Evolutionary conservation across 2,888 invertebrate genomes (phyloP).

Genomic region (Sinhomidia bicolor): DNA sequence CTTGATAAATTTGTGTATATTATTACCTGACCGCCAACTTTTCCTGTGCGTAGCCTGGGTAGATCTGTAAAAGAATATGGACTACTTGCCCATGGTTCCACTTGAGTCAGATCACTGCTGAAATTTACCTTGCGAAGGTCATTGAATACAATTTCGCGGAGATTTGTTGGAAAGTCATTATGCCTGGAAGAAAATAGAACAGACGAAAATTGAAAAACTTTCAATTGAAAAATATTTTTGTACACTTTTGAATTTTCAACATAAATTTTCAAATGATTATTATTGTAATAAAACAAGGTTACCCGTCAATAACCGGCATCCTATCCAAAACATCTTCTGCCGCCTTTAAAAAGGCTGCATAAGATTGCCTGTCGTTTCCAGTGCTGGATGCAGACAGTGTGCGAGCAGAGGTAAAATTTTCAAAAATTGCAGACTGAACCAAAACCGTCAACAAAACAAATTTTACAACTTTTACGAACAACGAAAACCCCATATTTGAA

Average conservation of each 20-base stretch:
- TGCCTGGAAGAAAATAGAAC: constrained; percentile 78
- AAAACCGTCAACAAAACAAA: no score
- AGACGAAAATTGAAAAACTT: no score
- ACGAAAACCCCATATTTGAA: no score
- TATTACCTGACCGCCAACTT: constrained; percentile 83
- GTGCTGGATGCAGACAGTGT: background rate
- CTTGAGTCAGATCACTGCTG: constrained; percentile 79
- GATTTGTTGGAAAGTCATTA: constrained; percentile 81
- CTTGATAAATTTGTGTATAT: no score
- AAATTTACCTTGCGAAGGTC: constrained; percentile 81
- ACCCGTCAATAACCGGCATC: constrained; percentile 77
- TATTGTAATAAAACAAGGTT: no score
- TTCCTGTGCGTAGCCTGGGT: constrained; percentile 82
- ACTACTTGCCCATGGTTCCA: constrained; percentile 80
- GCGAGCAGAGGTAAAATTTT: background rate
- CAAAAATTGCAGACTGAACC: background rate
- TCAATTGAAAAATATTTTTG: no score
- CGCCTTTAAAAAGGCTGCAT: background rate
- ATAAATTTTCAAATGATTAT: no score
- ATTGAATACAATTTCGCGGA: constrained; percentile 81
- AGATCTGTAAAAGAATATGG: constrained; percentile 82
- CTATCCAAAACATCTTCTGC: constrained; percentile 63
- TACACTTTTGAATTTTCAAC: no score
- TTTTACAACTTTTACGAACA: no score
- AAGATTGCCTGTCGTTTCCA: background rate